Base-by-base conservation (phyloP, 2,888 invertebrate genomes). In the Coenonympha arcania region DNA sequence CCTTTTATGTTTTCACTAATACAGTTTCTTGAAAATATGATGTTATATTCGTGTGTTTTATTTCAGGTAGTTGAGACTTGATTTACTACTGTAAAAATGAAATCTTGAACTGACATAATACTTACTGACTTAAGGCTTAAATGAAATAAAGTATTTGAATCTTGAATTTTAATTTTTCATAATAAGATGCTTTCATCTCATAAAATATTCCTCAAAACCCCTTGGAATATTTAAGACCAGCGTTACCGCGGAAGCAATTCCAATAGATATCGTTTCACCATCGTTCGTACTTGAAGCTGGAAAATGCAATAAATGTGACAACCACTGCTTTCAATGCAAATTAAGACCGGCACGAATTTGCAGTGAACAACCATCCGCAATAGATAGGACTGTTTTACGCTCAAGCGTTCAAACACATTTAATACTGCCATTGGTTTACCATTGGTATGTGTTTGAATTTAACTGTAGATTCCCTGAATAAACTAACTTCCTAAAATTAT, bases 251-350 rank as follows among this genome's bases (percentile, higher is more conserved):
- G 39, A 4, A 15, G 39, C 22, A 22, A 15, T 15, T 36, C 15
- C 22, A 39, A 15, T 22, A 39, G 13, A 39, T 39, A 39, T 39
- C 22, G 36, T 19, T 19, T 39, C 34, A 18, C 39, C 24, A 24
- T 22, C 22, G 22, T 39, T 22, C 22, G 22, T 24, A 24, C 15
- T 22, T 39, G 22, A 39, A 15, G 39, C 39, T 39, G 15, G 24
- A 13, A 22, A 22, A 24, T 39, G 39, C 39, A 39, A 15, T 39
- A 39, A 39, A 36, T 15, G 22, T 37, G 22, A 39, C 39, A 39
- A 22, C 39, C 6, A 22, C 39, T 37, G 37, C 37, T 37, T 22
- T 24, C 22, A 37, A 37, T 22, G 13, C 37, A 22, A 37, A 37
- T 37, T 37, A 37, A 37, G 20, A 37, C 36, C 5, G 22, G 20